Base-by-base conservation (phyloP, 1,140 invertebrate genomes). In the Drosophila truncata region DNA sequence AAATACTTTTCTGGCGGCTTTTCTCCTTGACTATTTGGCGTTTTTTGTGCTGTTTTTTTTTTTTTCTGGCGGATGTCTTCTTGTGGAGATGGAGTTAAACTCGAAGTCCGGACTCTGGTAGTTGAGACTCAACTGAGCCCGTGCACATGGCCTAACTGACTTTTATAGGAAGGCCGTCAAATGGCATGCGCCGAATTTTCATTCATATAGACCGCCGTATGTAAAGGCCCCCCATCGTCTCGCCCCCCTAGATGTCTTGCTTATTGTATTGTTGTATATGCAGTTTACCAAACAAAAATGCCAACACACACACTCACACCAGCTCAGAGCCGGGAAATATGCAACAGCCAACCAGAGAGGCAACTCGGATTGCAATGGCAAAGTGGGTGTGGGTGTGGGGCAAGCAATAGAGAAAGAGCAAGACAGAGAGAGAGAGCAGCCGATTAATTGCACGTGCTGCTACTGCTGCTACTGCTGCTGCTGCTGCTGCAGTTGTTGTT, bases 261-360 rank as follows among this genome's bases (percentile, higher is more conserved):
- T 88, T 88, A 88, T 88, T 88, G 85, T 88, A 88, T 88, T 90
- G 85, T 90, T 90, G 82, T 91, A 90, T 80, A 80, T 90, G 82
- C 87, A 90, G 86, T 90, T 90, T 90, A 90, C 85, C 85, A 90
- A 90, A 90, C 85, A 90, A 90, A 85, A 91, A 90, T 82, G 74
- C 78, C 85, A 88, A 91, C 82, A 82, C 85, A 85, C 75, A 82
- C 85, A 85, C 79, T 60, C 72, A 67, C 52, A 69, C 73, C 54
- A 52, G 23, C 46, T 44, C 67, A 44, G 52, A 65, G 66, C 82
- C 73, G 76, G 72, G 82, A 80, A 80, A 69, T 78, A 81, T 85
- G 82, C 82, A 85, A 85, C 82, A 85, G 82, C 82, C 82, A 85
- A 84, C 82, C 81, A 84, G 64, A 72, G 44, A 50, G 70, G 52